Conservation (phyloP, 2,113 vertebrate genomes). For the Ictalurus punctatus region DNA sequence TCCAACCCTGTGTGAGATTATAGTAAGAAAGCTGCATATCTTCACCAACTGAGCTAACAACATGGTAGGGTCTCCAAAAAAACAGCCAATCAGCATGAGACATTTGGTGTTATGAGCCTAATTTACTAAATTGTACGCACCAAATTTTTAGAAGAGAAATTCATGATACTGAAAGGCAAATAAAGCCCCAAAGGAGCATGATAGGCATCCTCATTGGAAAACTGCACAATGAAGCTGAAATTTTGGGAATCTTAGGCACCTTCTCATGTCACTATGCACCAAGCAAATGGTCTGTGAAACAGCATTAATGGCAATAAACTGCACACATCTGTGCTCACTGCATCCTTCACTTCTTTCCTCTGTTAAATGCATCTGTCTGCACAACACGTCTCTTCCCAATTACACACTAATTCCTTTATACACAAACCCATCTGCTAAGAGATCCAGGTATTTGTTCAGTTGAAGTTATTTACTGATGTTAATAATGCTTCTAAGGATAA, state of each 20-base stretch:
- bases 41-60: neutral
- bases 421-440: slow-evolving; percentile 26
- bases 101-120: neutral
- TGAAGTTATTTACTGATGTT: slow-evolving; percentile 25
- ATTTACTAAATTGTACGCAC: neutral
- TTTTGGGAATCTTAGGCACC: slow-evolving; percentile 10
- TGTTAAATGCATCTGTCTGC: slow-evolving; percentile 30
- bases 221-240: slow-evolving; percentile 26
- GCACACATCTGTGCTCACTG: slow-evolving; percentile 37
- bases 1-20: neutral
- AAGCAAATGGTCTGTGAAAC: slow-evolving; percentile 44
- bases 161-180: neutral
- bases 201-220: neutral
- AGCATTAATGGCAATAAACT: slow-evolving; percentile 31
- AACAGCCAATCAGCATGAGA: slow-evolving; percentile 4
- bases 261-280: slow-evolving; percentile 20
- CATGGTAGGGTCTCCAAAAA: neutral
- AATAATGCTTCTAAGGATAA: neutral
- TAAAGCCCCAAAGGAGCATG: neutral
- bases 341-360: slow-evolving; percentile 28
- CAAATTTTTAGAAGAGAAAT: neutral
- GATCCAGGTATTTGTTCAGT: slow-evolving; percentile 34
- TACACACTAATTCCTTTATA: slow-evolving; percentile 31
- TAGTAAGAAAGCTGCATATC: neutral
- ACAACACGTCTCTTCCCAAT: slow-evolving; percentile 32